Conservation (phyloP, 2,797 vertebrate genomes). For the Xyrichtys novacula region DNA sequence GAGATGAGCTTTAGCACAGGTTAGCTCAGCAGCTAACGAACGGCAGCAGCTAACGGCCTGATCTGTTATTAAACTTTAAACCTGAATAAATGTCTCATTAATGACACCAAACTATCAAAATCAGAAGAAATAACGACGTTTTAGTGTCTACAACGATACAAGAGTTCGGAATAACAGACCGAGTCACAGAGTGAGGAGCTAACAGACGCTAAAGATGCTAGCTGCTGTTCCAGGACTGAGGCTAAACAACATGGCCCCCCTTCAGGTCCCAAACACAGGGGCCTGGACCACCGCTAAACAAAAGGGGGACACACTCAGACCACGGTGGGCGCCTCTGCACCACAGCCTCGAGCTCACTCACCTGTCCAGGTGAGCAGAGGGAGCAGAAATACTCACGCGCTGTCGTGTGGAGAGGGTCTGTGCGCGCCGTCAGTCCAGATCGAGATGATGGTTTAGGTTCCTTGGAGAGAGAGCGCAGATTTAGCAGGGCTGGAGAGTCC, state of each 20-base stretch:
- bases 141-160: too few relatives aligned
- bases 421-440: constrained; percentile 69
- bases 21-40: constrained; percentile 56
- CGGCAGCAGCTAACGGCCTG: constrained; percentile 67
- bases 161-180: too few relatives aligned
- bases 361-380: constrained; percentile 9
- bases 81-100: too few relatives aligned
- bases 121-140: too few relatives aligned
- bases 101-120: too few relatives aligned
- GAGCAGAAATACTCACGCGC: constrained; percentile 77
- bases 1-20: constrained; percentile 33
- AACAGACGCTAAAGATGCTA: constrained; percentile 59
- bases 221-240: constrained; percentile 68
- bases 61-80: too few relatives aligned
- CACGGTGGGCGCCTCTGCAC: constrained; percentile 46
- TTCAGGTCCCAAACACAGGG: constrained; percentile 84
- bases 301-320: constrained; percentile 82
- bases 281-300: constrained; percentile 85
- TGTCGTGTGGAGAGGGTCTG: constrained; percentile 70
- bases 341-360: background rate
- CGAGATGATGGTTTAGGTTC: constrained; percentile 84
- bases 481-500: constrained; percentile 75
- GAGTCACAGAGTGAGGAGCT: too few relatives aligned
- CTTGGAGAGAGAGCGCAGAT: constrained; percentile 83
- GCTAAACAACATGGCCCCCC: constrained; percentile 87